A percentile compares a stretch with the other conserved stretches of the same genome.
Conservation (phyloP, 2,113 vertebrate species). For the Sorex fumeus region DNA sequence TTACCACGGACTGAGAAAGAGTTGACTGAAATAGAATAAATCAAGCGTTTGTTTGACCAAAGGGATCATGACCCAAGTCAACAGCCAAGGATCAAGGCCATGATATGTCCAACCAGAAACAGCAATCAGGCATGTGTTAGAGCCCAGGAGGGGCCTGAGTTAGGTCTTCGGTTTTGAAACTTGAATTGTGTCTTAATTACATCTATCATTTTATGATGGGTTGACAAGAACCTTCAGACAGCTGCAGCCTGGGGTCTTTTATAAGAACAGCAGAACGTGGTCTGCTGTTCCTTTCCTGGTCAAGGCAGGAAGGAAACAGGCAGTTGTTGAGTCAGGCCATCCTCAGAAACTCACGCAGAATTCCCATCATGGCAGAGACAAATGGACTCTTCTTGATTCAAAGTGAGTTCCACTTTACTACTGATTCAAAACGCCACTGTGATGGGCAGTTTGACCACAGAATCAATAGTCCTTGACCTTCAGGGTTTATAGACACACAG, state of each 20-base stretch:
- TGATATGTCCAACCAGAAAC: not conserved
- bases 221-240: not conserved
- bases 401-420: not conserved
- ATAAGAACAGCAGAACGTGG: too few species aligned
- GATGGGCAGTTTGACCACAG: not conserved
- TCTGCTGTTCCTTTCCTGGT: not conserved
- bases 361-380: not conserved
- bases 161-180: not conserved
- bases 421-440: not conserved
- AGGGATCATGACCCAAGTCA: not conserved
- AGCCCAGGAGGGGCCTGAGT: not conserved
- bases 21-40: not conserved
- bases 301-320: not conserved
- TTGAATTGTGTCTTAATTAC: not conserved
- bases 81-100: not conserved
- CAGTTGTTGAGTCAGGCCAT: not conserved
- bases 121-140: not conserved
- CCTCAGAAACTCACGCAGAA: not conserved
- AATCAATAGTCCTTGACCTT: not conserved
- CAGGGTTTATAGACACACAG: not conserved
- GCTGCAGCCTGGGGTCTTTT: not conserved
- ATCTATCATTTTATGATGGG: not conserved
- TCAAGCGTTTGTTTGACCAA: not conserved
- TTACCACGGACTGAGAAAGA: not conserved
- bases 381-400: not conserved